A percentile compares a stretch with the other conserved stretches of the same genome.
These are phyloP conservation scores for Cynopterus brachyotis DNA, from an alignment of 2,113 vertebrate genomes.

Conservation along the genomic window DNA sequence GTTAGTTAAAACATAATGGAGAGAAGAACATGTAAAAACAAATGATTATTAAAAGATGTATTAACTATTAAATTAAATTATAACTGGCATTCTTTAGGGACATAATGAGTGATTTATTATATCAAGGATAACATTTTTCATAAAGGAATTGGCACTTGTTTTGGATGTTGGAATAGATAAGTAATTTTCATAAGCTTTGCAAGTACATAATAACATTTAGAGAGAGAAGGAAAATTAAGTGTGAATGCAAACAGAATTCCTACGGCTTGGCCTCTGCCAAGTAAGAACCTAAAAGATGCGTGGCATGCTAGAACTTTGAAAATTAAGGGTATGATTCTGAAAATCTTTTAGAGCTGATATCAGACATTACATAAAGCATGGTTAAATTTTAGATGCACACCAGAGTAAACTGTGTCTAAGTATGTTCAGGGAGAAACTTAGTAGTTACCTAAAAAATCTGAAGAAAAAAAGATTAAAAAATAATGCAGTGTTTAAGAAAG, in stretches of 20 bases:
- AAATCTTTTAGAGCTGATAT: not conserved
- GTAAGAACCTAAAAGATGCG: not conserved
- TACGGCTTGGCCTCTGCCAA: not conserved
- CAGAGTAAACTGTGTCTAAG: not conserved
- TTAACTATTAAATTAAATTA: not conserved
- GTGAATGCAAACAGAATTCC: not conserved
- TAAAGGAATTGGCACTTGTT: not conserved
- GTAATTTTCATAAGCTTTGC: not conserved
- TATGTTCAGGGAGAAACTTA: not conserved
- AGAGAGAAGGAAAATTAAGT: not conserved
- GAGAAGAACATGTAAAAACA: not conserved
- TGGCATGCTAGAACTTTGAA: not conserved
- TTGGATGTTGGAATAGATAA: not conserved
- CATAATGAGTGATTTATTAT: not conserved
- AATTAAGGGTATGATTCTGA: not conserved
- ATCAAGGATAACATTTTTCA: not conserved
- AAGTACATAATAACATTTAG: not conserved
- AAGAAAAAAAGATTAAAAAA: not conserved
- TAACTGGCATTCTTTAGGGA: not conserved
- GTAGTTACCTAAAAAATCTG: not conserved
- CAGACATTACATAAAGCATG: not conserved
- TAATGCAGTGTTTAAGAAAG: not conserved
- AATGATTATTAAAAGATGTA: not conserved
- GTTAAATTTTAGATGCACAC: not conserved
- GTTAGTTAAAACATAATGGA: not conserved